Conservation (phyloP, 2,113 vertebrate species). For the Dissostichus mawsoni region DNA sequence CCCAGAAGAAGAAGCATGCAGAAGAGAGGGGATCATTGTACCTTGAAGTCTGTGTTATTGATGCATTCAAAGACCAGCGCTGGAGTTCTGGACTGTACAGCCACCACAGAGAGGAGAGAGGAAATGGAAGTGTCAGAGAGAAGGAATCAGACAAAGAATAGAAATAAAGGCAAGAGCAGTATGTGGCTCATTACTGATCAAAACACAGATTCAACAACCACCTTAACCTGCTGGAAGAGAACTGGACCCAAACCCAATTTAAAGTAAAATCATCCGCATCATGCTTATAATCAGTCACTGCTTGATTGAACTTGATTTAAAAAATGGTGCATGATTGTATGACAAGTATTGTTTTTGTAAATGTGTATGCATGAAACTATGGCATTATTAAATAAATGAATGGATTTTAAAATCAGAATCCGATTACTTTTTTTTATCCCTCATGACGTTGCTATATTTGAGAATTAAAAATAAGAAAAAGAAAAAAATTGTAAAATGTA, state of each 20-base stretch:
- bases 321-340: too few species aligned
- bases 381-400: too few species aligned
- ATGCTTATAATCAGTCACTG: too few species aligned
- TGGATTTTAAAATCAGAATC: too few species aligned
- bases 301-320: too few species aligned
- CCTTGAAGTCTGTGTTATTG: conserved; percentile 99
- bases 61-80: conserved; percentile 99
- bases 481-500: too few species aligned
- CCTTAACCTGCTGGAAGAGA: not conserved
- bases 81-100: conserved; percentile 91
- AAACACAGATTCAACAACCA: not conserved
- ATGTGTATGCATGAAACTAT: too few species aligned
- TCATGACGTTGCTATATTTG: too few species aligned
- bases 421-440: too few species aligned
- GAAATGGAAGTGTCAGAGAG: not conserved
- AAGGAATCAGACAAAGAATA: conserved; percentile 8
- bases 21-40: conserved; percentile 70
- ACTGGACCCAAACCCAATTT: not conserved
- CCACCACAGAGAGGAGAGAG: conserved; percentile 25
- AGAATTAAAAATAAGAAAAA: too few species aligned
- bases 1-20: conserved; percentile 5
- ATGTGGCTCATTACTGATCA: conserved; percentile 12
- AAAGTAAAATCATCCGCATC: not conserved
- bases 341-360: too few species aligned
- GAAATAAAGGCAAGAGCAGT: not conserved